Evolutionary conservation across 2,113 vertebrate genomes (phyloP).

Genomic region (Syngnathoides biaculeatus): DNA sequence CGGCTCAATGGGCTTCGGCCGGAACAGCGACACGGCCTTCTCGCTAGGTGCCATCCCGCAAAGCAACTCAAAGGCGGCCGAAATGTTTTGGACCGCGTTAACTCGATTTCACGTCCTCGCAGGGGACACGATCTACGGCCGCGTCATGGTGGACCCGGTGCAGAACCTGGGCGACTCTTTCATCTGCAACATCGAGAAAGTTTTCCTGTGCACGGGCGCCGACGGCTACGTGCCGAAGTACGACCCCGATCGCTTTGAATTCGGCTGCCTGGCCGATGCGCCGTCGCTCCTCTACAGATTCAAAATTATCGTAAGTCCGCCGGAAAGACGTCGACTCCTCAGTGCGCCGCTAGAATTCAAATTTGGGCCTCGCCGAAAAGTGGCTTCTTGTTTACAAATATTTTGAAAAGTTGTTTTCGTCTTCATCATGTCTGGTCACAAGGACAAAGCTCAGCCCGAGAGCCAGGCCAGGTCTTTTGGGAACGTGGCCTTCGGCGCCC

Average conservation of each 20-base stretch:
- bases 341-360: not conserved
- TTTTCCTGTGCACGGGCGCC: conserved; percentile 90
- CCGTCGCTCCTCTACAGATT: conserved; percentile 88
- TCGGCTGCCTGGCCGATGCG: conserved; percentile 90
- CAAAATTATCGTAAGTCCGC: conserved; percentile 87
- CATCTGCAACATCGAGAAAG: conserved; percentile 91
- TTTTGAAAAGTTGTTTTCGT: too few species aligned
- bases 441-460: conserved; percentile 95
- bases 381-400: not conserved
- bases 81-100: too few species aligned
- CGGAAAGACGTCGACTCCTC: not conserved
- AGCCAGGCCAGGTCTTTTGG: conserved; percentile 85
- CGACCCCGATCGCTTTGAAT: conserved; percentile 83
- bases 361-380: too few species aligned
- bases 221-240: conserved; percentile 97
- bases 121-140: conserved; percentile 87
- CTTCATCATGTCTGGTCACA: not conserved
- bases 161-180: conserved; percentile 93
- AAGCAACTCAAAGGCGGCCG: too few species aligned
- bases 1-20: conserved; percentile 90
- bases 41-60: conserved; percentile 79
- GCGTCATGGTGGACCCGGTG: conserved; percentile 96
- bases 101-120: conserved; percentile 2
- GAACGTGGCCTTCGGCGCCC: conserved; percentile 82
- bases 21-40: conserved; percentile 87